Conservation (phyloP, 2,888 invertebrate species). For the Dicyrtoma fusca region DNA sequence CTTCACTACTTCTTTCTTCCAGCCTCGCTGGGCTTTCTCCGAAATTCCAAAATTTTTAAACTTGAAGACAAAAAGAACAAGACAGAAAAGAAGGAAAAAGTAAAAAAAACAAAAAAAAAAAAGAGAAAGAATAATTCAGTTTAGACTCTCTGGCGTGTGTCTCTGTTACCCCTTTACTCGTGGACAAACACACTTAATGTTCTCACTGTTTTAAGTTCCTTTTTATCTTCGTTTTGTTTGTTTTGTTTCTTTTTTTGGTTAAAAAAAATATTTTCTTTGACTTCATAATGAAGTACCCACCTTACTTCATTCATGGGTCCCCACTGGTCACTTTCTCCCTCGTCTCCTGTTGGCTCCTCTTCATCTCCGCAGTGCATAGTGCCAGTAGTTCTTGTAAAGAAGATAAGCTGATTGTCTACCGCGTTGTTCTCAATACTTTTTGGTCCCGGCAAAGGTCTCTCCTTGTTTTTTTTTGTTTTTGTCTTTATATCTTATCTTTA, state of each 20-base stretch:
- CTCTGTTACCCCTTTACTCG: no score
- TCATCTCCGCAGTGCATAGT: conserved; percentile 23
- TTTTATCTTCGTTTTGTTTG: no score
- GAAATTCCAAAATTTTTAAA: no score
- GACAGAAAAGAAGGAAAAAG: no score
- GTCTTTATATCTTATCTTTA: neutral
- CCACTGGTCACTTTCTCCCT: conserved; percentile 14
- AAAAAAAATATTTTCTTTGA: neutral
- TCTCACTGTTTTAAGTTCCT: no score
- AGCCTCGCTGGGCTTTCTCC: neutral
- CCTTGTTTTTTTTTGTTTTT: neutral
- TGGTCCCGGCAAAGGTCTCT: conserved; percentile 90
- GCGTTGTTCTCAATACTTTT: conserved; percentile 84
- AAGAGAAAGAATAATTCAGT: neutral
- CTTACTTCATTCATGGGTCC: neutral
- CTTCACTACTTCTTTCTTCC: conserved; percentile 6
- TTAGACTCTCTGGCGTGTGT: no score
- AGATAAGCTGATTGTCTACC: conserved; percentile 85
- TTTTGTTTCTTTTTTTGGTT: neutral
- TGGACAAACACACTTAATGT: no score
- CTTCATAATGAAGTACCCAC: conserved; percentile 5
- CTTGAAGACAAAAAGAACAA: no score
- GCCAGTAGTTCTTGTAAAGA: conserved; percentile 66
- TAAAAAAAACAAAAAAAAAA: neutral
- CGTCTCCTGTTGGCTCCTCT: neutral